Conservation (phyloP, 64 coral and sea anemone genomes). For the Acropora yongei region DNA sequence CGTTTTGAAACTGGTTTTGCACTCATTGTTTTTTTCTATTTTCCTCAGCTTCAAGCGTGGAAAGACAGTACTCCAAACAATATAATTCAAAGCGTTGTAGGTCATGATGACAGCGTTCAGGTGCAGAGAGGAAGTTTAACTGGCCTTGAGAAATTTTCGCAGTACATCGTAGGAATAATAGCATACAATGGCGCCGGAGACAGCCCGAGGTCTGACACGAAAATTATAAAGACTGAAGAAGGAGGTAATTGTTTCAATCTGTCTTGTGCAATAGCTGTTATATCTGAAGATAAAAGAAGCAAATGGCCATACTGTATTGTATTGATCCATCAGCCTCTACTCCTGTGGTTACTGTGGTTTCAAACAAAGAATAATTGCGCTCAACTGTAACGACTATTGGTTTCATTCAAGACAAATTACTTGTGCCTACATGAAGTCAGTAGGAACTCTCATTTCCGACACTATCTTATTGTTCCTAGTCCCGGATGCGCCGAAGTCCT, state of each 20-base stretch:
- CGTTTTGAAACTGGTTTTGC: too few species aligned
- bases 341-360: too few species aligned
- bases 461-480: conserved; percentile 36
- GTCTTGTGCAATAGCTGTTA: too few species aligned
- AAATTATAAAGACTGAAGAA: conserved; percentile 73
- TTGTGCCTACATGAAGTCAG: too few species aligned
- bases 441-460: background rate
- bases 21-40: background rate
- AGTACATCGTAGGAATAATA: conserved; percentile 67
- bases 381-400: too few species aligned
- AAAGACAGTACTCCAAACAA: conserved; percentile 27
- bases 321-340: too few species aligned
- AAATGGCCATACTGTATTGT: too few species aligned
- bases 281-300: too few species aligned
- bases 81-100: background rate
- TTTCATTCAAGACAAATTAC: too few species aligned
- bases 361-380: background rate
- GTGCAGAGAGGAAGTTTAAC: conserved; percentile 58
- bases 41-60: conserved; percentile 57
- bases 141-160: conserved; percentile 77
- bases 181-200: conserved; percentile 82
- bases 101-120: conserved; percentile 43
- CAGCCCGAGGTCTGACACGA: conserved; percentile 65
- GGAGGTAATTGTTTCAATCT: conserved; percentile 43
- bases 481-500: conserved; percentile 72